A percentile compares a stretch with the other conserved stretches of the same genome.
Conservation (phyloP, 2,888 invertebrate genomes). For the Cepaea hortensis region DNA sequence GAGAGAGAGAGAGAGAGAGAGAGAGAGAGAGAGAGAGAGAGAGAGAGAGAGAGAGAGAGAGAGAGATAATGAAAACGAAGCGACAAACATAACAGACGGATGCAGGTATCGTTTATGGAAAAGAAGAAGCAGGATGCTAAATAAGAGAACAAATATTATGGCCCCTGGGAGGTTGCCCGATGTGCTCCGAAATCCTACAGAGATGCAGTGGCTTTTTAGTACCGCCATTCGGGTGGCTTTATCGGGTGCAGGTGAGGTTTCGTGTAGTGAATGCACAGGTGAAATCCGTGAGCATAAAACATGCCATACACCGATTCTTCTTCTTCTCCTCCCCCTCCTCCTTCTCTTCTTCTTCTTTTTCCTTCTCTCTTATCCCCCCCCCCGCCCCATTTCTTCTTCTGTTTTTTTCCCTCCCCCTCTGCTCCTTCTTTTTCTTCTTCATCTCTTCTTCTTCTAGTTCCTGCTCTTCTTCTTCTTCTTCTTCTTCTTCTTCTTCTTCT, state of each 20-base stretch:
- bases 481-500: neutral
- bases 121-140: too few species aligned
- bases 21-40: neutral
- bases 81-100: neutral
- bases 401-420: neutral
- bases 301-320: neutral
- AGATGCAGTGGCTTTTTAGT: too few species aligned
- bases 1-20: neutral
- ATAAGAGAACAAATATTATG: too few species aligned
- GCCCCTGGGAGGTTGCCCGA: too few species aligned
- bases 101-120: neutral
- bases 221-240: too few species aligned
- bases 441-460: neutral
- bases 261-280: neutral
- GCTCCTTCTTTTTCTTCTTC: neutral
- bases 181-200: too few species aligned
- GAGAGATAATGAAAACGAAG: neutral
- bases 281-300: neutral
- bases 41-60: conserved; percentile 1
- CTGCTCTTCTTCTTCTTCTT: neutral
- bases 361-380: neutral
- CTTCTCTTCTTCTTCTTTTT: neutral
- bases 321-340: neutral
- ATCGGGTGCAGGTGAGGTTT: too few species aligned
- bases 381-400: neutral